phyloP scores from a whole-genome alignment of 1,140 invertebrate species.

The Aporrectodea caliginosa region DNA sequence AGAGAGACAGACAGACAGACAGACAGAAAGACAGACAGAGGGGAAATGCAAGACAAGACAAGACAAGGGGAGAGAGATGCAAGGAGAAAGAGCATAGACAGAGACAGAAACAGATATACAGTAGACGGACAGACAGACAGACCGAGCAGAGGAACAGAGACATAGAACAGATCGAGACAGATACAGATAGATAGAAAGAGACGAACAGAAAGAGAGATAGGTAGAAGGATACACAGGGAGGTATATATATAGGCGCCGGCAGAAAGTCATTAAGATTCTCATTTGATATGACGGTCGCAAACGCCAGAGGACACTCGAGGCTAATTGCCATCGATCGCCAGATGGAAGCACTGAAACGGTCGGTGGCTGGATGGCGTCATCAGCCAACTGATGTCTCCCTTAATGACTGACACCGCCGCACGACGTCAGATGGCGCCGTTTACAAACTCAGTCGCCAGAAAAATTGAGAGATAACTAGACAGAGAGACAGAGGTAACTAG shows the following conservation, averaged over 20 bases:
- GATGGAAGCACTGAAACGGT: neutral
- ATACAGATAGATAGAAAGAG: neutral
- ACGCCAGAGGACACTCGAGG: neutral
- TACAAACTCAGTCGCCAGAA: too few relatives aligned
- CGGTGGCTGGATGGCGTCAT: neutral
- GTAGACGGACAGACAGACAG: too few relatives aligned
- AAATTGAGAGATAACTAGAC: too few relatives aligned
- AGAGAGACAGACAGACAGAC: conserved; percentile 3
- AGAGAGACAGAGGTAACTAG: too few relatives aligned
- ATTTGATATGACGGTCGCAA: neutral
- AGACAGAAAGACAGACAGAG: conserved; percentile 1
- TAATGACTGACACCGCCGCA: too few relatives aligned
- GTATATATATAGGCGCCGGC: neutral
- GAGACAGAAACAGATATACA: too few relatives aligned
- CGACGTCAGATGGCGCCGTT: too few relatives aligned
- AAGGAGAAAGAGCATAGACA: too few relatives aligned
- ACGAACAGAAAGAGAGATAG: too few relatives aligned
- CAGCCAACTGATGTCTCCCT: too few relatives aligned
- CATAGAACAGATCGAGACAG: neutral
- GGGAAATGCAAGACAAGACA: neutral
- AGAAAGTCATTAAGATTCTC: neutral
- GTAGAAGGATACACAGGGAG: neutral
- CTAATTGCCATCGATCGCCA: neutral
- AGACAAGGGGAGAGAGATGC: too few relatives aligned
- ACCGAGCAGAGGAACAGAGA: neutral